Percentiles rank a stretch among this genome's conserved stretches.
Conservation (phyloP, 2,888 invertebrate genomes). For the Oscheius sp. region DNA sequence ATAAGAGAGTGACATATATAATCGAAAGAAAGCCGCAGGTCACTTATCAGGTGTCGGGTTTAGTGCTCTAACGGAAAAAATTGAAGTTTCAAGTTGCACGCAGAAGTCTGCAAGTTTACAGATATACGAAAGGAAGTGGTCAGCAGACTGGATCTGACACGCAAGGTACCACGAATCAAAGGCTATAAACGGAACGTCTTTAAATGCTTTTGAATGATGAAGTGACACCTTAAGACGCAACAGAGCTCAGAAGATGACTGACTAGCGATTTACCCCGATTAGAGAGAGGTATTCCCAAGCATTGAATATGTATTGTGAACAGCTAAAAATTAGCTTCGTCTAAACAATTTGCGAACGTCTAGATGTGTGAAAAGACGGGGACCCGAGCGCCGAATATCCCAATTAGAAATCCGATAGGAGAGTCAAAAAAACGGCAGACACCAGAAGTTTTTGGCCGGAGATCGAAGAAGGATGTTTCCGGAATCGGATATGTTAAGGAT, state of each 20-base stretch:
- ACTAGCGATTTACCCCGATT: constrained; percentile 1
- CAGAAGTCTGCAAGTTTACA: too few relatives aligned
- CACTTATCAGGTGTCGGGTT: background rate
- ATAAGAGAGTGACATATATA: too few relatives aligned
- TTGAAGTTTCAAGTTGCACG: background rate
- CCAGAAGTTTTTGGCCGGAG: background rate
- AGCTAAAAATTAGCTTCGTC: constrained; percentile 8
- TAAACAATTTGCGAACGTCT: background rate
- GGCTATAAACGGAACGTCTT: background rate
- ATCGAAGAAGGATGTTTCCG: background rate
- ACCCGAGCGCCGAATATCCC: constrained; percentile 4
- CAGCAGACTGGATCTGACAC: background rate
- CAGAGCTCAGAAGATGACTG: background rate
- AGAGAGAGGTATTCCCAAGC: background rate
- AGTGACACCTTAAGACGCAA: constrained; percentile 6
- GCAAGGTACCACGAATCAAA: background rate
- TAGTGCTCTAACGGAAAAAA: background rate
- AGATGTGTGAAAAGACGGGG: constrained; percentile 16
- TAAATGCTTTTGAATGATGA: background rate
- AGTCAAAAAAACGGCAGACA: constrained; percentile 1
- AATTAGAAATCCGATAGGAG: constrained; percentile 22
- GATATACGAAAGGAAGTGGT: background rate
- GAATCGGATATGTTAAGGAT: constrained; percentile 5
- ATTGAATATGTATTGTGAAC: background rate
- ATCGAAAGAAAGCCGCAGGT: background rate